Evolutionary conservation across 2,113 vertebrate species (phyloP).

Genomic region (Erythrocercus mccallii): DNA sequence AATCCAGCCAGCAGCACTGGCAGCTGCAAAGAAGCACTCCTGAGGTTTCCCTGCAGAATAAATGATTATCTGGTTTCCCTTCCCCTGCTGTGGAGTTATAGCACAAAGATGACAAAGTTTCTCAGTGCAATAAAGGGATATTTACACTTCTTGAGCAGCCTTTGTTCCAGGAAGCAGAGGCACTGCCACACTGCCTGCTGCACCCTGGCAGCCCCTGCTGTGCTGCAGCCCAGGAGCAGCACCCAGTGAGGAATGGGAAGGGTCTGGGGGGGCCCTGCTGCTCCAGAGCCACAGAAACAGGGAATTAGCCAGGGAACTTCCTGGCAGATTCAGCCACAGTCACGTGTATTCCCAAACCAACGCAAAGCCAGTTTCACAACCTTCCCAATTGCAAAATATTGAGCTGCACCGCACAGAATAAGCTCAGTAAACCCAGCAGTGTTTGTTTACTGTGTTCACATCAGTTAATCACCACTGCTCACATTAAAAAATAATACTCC

Average conservation of each 20-base stretch:
- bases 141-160: neutral
- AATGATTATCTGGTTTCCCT: neutral
- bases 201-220: neutral
- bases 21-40: neutral
- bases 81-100: neutral
- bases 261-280: neutral
- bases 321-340: neutral
- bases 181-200: neutral
- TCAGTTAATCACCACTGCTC: neutral
- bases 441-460: neutral
- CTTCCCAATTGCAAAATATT: neutral
- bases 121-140: neutral
- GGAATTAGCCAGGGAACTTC: neutral
- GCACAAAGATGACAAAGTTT: neutral
- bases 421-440: neutral
- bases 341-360: neutral
- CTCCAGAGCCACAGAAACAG: neutral
- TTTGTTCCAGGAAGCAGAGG: neutral
- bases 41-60: too few relatives aligned
- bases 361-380: slow-evolving; percentile 8
- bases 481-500: neutral
- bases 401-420: neutral
- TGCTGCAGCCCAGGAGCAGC: neutral
- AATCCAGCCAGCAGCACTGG: neutral
- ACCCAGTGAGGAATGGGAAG: fast-evolving